Base-by-base conservation (phyloP, 2,113 vertebrate genomes). In the Panurus biarmicus region DNA sequence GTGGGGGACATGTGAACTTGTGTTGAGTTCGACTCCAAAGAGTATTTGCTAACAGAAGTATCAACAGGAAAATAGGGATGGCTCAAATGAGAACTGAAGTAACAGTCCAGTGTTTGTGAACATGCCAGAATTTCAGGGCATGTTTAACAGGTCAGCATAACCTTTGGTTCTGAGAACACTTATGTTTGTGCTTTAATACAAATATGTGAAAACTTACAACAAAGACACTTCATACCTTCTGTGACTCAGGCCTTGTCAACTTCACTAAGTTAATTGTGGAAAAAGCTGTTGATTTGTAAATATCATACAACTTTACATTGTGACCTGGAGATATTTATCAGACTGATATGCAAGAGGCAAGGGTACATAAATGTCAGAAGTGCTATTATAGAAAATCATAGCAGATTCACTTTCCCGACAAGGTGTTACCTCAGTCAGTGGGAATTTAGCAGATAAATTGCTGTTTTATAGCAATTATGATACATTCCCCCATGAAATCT, bases 401-500 rank as follows among this genome's bases (percentile, higher is more conserved):
- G 82, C 33, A 93, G 60, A 71, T 93, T 83, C 47, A 38, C 66
- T 87, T 89, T 70, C 47, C 66, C 91, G 64, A 79, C 42, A 77
- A 80, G 57, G 69, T 60, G 65, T 50, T 96, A 89, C 58, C 77
- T 85, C 80, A 83, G 62, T 95, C 70, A 84, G 93, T 45, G 56
- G 61, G 62, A 95, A 85, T 87, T 92, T 89, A 87, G 56, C 69
- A 95, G 83, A 95, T 74, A 95, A 95, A 91, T 53, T 91, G 69
- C 1, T 2, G 93, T 95, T 94, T 94, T 91, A 85, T 87, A 95
- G 81, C 85, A 91, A 92, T 56, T 91, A 80, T 91, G 60, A 87
- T 90, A 85, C 67, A 77, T 91, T 60, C 82, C 20, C 21, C 70
- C 42, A 73, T 79, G 85, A 95, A 96, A 81, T 78, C 80, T 91